Conservation (phyloP, 2,888 invertebrate species). For the Oligia strigilis region DNA sequence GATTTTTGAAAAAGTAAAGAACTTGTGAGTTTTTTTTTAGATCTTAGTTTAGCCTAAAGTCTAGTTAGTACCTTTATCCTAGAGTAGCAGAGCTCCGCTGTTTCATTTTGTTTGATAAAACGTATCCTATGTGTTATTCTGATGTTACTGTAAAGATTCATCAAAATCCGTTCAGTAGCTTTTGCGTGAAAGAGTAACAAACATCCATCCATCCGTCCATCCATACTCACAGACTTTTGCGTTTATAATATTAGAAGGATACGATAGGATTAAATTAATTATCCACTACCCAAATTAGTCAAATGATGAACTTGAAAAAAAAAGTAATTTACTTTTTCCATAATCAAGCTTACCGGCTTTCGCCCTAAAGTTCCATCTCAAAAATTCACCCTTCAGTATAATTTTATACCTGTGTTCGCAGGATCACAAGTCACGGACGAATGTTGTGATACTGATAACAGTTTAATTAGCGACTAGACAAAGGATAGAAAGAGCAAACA, state of each 20-base stretch:
- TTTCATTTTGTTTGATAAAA: no score
- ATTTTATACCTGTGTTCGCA: background rate
- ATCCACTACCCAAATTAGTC: no score
- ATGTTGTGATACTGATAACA: constrained; percentile 40
- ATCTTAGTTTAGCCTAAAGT: no score
- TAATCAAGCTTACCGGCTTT: background rate
- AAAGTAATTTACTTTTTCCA: background rate
- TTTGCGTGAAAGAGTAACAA: background rate
- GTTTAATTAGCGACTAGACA: constrained; percentile 47
- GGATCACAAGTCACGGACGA: background rate
- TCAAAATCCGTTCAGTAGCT: background rate
- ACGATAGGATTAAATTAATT: no score
- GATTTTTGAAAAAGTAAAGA: background rate
- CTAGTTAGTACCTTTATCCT: no score
- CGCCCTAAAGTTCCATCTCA: background rate
- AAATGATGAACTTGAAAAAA: no score
- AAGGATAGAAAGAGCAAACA: constrained; percentile 28
- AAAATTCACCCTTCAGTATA: background rate
- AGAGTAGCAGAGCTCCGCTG: background rate
- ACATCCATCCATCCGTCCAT: background rate
- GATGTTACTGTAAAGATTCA: no score
- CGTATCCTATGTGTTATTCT: no score
- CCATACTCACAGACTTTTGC: background rate
- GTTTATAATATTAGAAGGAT: background rate
- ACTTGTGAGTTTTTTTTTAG: no score